These are phyloP conservation scores for Eulemur rubriventer DNA, from an alignment of 2,797 vertebrate species.

Conservation along the genomic window DNA sequence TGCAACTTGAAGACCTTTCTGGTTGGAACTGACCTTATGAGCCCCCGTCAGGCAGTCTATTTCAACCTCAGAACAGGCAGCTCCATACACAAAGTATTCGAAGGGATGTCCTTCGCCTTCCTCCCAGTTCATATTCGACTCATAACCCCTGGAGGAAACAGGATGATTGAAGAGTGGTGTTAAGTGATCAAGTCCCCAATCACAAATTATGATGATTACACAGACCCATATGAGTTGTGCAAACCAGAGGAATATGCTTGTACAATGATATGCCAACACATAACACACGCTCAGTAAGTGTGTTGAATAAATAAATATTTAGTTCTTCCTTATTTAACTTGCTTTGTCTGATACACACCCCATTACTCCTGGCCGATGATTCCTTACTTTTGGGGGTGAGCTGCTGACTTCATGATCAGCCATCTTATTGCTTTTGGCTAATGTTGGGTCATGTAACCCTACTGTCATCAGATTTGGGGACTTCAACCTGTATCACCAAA, in stretches of 20 bases:
- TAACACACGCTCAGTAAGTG: not conserved
- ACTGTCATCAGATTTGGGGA: not conserved
- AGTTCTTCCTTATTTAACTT: not conserved
- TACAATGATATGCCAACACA: not conserved
- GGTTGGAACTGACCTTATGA: conserved; percentile 88
- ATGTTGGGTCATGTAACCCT: not conserved
- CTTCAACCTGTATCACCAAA: not conserved
- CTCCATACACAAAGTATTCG: conserved; percentile 89
- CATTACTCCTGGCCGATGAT: not conserved
- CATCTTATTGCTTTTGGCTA: not conserved
- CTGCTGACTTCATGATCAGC: not conserved
- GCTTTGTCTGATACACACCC: not conserved
- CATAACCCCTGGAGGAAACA: conserved; percentile 87
- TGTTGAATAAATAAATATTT: not conserved
- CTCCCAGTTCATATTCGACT: conserved; percentile 90
- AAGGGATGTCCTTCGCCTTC: conserved; percentile 90
- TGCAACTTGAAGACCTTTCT: not conserved
- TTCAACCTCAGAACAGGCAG: conserved; percentile 92
- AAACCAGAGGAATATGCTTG: not conserved
- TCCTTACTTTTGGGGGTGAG: not conserved
- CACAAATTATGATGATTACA: not conserved
- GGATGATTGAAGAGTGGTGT: not conserved
- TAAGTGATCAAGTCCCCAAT: not conserved
- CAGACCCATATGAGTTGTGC: not conserved
- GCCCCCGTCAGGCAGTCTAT: conserved; percentile 93